Evolutionary conservation across 35 echinoderm and acorn worm species (phyloP), one percentile per base, ranked within the genome.

Genomic region (Apostichopus japonicus): DNA sequence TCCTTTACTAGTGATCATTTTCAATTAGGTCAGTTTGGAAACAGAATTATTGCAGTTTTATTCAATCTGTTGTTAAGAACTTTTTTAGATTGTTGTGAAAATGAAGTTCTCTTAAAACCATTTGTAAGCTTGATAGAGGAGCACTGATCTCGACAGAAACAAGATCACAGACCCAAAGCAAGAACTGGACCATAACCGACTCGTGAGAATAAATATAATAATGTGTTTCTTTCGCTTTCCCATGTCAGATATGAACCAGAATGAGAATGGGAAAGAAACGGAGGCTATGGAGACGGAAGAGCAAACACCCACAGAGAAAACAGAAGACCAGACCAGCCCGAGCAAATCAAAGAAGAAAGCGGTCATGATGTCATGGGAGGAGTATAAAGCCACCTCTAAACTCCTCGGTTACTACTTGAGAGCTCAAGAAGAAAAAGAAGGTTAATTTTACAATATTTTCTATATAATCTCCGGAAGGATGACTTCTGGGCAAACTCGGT

Each of bases 311-410:
- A 56, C 79, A 72, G 91, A 91, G 55, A 19, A 91, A 77, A 15
- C 72, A 44, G 67, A 90, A 6, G 87, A 94, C 23, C 82, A 94
- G 22, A 76, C 87, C 5, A 90, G 78, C 24, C 83, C 88, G 0
- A 77, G 55, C 67, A 90, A 78, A 23, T 24, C 78, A 19, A 94
- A 94, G 79, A 98, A 96, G 92, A 94, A 94, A 54, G 80, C 86
- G 56, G 51, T 96, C 11, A 88, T 92, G 57, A 96, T 99, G 97
- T 93, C 97, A 16, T 96, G 91, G 91, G 95, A 96, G 63, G 97
- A 99, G 72, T 99, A 99, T 92, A 96, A 96, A 70, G 90, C 86
- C 13, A 99, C 95, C 11, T 94, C 95, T 21, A 99, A 96, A 54
- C 91, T 99, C 6, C 56, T 99, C 55, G 92, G 88, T 5, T 78